phyloP scores from a whole-genome alignment of 2,113 vertebrate genomes.

The Cyprinus carpio region DNA sequence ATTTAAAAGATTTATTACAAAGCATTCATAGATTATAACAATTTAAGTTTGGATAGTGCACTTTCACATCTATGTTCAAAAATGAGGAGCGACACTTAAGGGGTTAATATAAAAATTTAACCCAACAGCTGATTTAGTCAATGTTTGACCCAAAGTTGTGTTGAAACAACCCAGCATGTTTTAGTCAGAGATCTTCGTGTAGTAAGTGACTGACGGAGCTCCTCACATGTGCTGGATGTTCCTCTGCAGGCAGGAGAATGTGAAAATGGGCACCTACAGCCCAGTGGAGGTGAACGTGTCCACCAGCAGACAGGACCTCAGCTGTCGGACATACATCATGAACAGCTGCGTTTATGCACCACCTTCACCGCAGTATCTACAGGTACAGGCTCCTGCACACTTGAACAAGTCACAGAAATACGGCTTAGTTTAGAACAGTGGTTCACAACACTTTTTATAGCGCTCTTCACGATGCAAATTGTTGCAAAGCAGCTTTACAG shows the following conservation, averaged over 20 bases:
- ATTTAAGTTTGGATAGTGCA: no score
- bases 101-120: no score
- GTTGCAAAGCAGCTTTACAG: no score
- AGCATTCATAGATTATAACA: no score
- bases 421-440: background rate
- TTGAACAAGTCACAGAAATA: background rate
- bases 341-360: slow-evolving; percentile 78
- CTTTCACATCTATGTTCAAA: no score
- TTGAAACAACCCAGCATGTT: no score
- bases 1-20: no score
- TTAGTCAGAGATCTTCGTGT: no score
- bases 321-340: slow-evolving; percentile 89
- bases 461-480: no score
- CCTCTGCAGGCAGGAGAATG: slow-evolving; percentile 84
- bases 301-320: slow-evolving; percentile 73
- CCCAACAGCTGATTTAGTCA: no score
- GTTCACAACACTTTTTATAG: background rate
- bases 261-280: slow-evolving; percentile 79
- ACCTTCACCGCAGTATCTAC: slow-evolving; percentile 89
- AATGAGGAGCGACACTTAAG: no score
- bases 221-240: background rate
- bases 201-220: background rate
- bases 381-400: slow-evolving; percentile 67
- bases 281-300: slow-evolving; percentile 80
- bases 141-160: no score